Conservation (phyloP, 37 sponge, comb jelly and placozoan species). For the Beroe ovata region DNA sequence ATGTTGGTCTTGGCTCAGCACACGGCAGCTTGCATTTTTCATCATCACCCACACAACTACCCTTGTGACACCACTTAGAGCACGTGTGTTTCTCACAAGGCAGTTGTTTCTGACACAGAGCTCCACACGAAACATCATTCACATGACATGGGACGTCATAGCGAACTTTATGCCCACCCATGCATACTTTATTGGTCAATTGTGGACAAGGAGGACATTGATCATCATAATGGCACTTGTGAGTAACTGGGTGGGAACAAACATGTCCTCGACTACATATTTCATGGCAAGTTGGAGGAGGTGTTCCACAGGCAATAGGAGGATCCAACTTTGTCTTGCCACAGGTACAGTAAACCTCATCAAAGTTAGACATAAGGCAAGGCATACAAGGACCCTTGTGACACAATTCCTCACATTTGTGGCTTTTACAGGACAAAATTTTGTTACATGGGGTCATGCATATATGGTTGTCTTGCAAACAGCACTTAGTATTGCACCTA, state of each 20-base stretch:
- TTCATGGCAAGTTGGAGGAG: constrained; percentile 74
- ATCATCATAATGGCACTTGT: constrained; percentile 83
- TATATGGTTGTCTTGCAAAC: constrained; percentile 67
- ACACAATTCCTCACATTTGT: constrained; percentile 78
- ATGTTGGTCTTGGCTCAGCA: constrained; percentile 66
- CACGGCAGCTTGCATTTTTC: constrained; percentile 80
- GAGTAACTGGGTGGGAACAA: constrained; percentile 82
- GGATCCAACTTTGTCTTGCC: constrained; percentile 84
- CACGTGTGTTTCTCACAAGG: constrained; percentile 81
- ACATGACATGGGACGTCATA: constrained; percentile 83
- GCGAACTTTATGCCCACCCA: constrained; percentile 87
- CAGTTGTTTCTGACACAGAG: constrained; percentile 72
- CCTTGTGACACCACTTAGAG: constrained; percentile 76
- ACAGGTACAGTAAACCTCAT: constrained; percentile 88
- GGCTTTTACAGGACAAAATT: constrained; percentile 79
- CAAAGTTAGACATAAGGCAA: constrained; percentile 81
- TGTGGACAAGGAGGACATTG: constrained; percentile 85
- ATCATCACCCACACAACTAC: constrained; percentile 70
- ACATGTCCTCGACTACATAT: constrained; percentile 78
- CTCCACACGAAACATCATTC: constrained; percentile 81
- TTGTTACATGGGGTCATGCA: constrained; percentile 82
- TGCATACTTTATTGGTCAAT: constrained; percentile 79
- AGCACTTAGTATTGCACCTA: constrained; percentile 80
- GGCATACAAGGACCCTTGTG: constrained; percentile 80
- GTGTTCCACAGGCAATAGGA: constrained; percentile 88